Conservation (phyloP, 2,888 invertebrate genomes). For the Ceramica pisi region DNA sequence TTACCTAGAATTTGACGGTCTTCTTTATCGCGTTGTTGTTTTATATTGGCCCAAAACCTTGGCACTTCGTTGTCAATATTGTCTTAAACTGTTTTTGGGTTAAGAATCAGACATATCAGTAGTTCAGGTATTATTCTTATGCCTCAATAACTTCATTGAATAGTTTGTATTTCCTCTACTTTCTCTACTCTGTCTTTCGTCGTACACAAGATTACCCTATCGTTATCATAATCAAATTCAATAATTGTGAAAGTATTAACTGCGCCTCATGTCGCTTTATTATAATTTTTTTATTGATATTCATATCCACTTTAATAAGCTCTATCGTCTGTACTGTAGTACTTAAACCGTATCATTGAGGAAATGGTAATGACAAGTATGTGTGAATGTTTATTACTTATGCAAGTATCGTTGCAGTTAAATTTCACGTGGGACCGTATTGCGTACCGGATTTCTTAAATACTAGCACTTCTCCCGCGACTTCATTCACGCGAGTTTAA, state of each 20-base stretch:
- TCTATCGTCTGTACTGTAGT: constrained; percentile 17
- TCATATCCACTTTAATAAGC: constrained; percentile 30
- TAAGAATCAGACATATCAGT: background rate
- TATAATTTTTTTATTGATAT: constrained; percentile 30
- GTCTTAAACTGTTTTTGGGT: constrained; percentile 11
- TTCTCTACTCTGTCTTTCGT: background rate
- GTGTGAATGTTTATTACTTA: constrained; percentile 26
- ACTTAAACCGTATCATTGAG: constrained; percentile 23
- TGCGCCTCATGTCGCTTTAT: constrained; percentile 19
- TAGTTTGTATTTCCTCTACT: background rate
- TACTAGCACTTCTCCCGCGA: no score
- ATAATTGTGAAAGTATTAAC: constrained; percentile 30
- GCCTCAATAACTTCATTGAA: background rate
- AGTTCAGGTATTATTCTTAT: no score
- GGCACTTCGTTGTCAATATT: background rate
- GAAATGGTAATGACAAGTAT: constrained; percentile 16
- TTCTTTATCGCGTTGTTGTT: background rate
- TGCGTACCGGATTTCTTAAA: background rate
- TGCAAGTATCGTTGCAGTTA: background rate
- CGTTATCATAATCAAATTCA: constrained; percentile 18
- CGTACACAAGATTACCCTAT: background rate
- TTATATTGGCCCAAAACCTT: background rate
- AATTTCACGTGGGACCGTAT: constrained; percentile 2
- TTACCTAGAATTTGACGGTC: background rate
- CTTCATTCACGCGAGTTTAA: no score